Conservation (phyloP, 2,797 vertebrate genomes). For the Rhynchonycteris naso region DNA sequence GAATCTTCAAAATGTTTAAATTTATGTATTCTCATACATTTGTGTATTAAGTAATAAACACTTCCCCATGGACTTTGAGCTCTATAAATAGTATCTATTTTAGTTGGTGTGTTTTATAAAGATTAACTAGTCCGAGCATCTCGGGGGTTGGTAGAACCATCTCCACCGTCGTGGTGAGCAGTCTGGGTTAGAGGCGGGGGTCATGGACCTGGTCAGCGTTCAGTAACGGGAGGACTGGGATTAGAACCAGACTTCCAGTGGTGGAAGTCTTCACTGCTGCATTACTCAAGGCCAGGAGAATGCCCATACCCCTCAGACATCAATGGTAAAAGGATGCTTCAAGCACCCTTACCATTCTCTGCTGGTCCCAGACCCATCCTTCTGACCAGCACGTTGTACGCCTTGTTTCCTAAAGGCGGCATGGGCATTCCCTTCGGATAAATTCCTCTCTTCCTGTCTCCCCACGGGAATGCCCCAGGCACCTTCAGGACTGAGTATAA, state of each 20-base stretch:
- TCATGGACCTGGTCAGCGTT: neutral
- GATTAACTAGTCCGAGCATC: neutral
- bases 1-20: conserved; percentile 17
- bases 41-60: neutral
- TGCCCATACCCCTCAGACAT: no score
- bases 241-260: neutral
- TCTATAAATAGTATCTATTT: neutral
- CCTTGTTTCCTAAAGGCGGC: neutral
- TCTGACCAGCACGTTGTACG: neutral
- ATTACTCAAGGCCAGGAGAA: neutral
- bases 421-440: neutral
- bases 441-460: neutral
- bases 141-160: neutral
- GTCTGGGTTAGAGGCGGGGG: neutral
- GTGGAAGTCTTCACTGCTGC: neutral
- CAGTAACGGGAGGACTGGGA: neutral
- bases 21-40: neutral
- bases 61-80: neutral
- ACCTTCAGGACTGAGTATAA: neutral
- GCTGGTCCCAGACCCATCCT: neutral
- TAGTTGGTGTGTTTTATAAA: neutral
- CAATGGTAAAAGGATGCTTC: neutral
- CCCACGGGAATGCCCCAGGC: neutral
- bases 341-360: neutral
- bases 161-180: no score